Percentiles rank a stretch among this genome's conserved stretches.
Conservation (phyloP, 2,113 vertebrate genomes). For the Centrocercus urophasianus region DNA sequence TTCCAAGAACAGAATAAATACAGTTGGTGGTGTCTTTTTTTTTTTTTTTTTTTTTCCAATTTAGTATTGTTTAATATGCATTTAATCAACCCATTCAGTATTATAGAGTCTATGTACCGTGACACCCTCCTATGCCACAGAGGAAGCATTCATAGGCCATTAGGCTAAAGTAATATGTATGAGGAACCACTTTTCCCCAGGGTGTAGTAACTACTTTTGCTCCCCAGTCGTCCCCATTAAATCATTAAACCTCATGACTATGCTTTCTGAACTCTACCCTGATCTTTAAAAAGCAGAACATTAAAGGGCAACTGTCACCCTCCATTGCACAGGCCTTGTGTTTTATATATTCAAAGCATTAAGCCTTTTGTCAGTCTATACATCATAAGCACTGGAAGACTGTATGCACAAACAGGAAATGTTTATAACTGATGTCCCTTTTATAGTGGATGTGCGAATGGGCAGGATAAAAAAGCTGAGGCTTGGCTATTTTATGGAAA, state of each 20-base stretch:
- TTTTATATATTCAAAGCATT: constrained; percentile 87
- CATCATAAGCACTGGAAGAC: constrained; percentile 77
- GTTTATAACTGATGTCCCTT: constrained; percentile 72
- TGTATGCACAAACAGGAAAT: constrained; percentile 69
- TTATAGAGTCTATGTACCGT: constrained; percentile 87
- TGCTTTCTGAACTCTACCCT: constrained; percentile 93
- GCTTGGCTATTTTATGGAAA: constrained; percentile 67
- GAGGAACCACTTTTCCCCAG: constrained; percentile 87
- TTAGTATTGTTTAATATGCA: constrained; percentile 91
- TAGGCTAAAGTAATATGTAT: constrained; percentile 87
- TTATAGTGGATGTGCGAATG: constrained; percentile 61
- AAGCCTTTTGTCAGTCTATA: constrained; percentile 88
- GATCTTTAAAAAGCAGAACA: constrained; percentile 90
- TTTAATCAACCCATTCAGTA: constrained; percentile 90
- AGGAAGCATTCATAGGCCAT: constrained; percentile 81
- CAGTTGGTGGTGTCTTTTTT: constrained; percentile 68
- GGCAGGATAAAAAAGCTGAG: constrained; percentile 68
- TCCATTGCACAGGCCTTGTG: constrained; percentile 82
- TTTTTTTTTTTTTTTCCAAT: constrained; percentile 78
- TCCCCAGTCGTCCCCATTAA: constrained; percentile 90
- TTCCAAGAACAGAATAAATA: constrained; percentile 80
- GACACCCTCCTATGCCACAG: constrained; percentile 80
- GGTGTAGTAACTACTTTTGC: constrained; percentile 89
- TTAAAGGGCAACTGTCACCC: constrained; percentile 88
- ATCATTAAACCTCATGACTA: constrained; percentile 90